Percentiles rank a stretch among this genome's conserved stretches.
Conservation (phyloP, 2,888 invertebrate species). For the Elysia crispata region DNA sequence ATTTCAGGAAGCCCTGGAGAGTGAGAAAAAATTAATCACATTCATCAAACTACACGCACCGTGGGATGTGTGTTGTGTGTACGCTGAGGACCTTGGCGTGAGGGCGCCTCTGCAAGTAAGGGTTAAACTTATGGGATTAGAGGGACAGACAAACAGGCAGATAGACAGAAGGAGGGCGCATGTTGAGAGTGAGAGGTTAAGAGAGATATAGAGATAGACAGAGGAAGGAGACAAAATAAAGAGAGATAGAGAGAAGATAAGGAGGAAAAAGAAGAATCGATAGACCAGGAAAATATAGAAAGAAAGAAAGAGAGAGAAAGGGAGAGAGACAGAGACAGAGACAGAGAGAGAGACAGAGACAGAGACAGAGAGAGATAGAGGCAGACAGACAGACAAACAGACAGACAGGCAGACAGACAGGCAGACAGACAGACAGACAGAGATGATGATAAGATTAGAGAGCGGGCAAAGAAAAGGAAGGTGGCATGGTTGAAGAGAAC, state of each 20-base stretch:
- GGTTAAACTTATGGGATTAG: not conserved
- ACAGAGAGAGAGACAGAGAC: not conserved
- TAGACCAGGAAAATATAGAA: not conserved
- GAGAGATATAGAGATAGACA: no score
- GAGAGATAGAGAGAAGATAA: no score
- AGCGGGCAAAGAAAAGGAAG: no score
- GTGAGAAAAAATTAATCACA: slow-evolving; percentile 77
- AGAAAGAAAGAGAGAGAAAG: not conserved
- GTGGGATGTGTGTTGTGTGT: slow-evolving; percentile 77
- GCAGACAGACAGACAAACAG: not conserved
- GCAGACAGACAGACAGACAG: no score
- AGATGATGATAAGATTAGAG: no score
- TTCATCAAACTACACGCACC: slow-evolving; percentile 78
- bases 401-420: no score
- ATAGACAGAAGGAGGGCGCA: no score
- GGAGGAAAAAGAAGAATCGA: not conserved
- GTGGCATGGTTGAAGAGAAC: no score
- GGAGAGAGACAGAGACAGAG: not conserved
- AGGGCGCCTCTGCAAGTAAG: slow-evolving; percentile 78
- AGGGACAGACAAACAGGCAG: no score
- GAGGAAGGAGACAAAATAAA: no score
- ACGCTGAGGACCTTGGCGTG: slow-evolving; percentile 78
- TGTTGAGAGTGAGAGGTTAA: no score
- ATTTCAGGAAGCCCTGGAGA: slow-evolving; percentile 78
- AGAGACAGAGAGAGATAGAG: not conserved